Conservation (phyloP, 1,140 invertebrate genomes). For the Diachasma alloeum region DNA sequence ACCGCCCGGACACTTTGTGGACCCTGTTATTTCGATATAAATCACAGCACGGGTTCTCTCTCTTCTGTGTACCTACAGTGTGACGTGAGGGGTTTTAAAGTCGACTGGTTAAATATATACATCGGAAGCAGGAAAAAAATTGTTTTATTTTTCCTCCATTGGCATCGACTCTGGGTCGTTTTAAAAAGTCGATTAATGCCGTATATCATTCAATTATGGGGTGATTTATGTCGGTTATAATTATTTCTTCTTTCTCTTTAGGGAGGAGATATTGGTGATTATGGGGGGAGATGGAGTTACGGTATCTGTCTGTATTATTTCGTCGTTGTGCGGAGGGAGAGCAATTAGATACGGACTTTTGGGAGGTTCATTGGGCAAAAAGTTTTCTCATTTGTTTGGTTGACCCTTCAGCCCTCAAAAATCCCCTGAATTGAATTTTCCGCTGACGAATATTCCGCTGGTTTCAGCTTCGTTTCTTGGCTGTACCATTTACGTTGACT, state of each 20-base stretch:
- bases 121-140: conserved; percentile 6
- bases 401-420: too few species aligned
- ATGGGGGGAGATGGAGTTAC: neutral
- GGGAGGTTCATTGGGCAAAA: too few species aligned
- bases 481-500: too few species aligned
- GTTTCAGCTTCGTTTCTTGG: too few species aligned
- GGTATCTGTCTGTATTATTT: neutral
- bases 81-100: conserved; percentile 11
- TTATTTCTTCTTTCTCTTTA: neutral
- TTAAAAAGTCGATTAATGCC: conserved; percentile 2
- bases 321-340: neutral
- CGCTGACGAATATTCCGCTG: too few species aligned
- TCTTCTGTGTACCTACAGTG: neutral
- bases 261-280: neutral
- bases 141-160: neutral
- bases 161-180: neutral
- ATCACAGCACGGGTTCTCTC: conserved; percentile 35
- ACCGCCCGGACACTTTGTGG: conserved; percentile 35
- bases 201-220: conserved; percentile 4
- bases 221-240: conserved; percentile 1
- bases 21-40: conserved; percentile 53
- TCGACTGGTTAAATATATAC: conserved; percentile 11
- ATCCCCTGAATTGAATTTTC: too few species aligned
- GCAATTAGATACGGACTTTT: too few species aligned
- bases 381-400: too few species aligned